Base-by-base conservation (phyloP, 2,113 vertebrate species). In the Leptobrachium ailaonicum region DNA sequence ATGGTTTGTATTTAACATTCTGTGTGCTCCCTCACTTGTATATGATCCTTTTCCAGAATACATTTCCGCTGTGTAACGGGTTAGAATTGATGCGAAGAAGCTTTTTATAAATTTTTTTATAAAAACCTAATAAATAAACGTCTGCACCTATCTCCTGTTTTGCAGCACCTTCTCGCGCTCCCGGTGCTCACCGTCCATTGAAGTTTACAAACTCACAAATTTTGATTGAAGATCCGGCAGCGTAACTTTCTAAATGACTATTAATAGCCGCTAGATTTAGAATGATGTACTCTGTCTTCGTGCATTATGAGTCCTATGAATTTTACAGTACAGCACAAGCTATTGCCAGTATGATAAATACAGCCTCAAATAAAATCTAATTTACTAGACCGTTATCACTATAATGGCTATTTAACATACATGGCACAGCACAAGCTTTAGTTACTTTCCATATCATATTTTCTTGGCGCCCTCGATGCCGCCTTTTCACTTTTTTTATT, bases 371-470 rank as follows among this genome's bases (percentile, higher is more conserved):
- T 73, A 73, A 80, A 67, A 80, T 80, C 63, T 40, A 67, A 80
- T 80, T 73, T 66, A 20, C 47, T 79, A 73, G 60, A 66, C 77
- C 66, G 44, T 73, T 80, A 67, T 80, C 62, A 73, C 50, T 50
- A 60, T 73, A 67, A 80, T 67, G 56, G 71, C 63, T 73, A 42
- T 73, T 73, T 73, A 73, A 73, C 77, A 74, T 73, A 73, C 42
- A 45, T 66, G 7, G 50, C 54, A 60, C 20, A 64, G n/a, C 45
- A 79, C 78, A 32, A 42, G 41, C 44, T 71, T n/a, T 42, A 83
- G 85, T 83, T 82, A n/a, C 68, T 20, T 50, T 4, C 8, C n/a
- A 83, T 79, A 71, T 69, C 76, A 85, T 83, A 85, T 79, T 74
- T 77, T 40, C 76, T 83, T 67, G 77, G 66, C 41, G 66, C 10